phyloP scores from a whole-genome alignment of 2,113 vertebrate genomes.

The Etheostoma spectabile region DNA sequence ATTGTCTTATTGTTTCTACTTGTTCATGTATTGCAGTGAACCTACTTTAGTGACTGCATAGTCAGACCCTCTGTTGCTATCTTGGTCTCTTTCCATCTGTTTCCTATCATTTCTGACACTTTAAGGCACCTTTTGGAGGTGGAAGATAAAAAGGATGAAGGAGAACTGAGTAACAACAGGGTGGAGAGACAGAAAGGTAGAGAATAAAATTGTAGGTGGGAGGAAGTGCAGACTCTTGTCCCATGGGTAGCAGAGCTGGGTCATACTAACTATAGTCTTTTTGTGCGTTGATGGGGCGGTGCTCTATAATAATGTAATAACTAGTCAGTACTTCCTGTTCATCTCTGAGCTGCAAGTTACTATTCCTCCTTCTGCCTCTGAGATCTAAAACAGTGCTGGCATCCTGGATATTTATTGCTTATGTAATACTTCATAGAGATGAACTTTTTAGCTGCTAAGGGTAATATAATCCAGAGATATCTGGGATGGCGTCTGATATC shows the following conservation, averaged over 20 bases:
- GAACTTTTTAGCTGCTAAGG: background rate
- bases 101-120: constrained; percentile 46
- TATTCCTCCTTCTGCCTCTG: constrained; percentile 1
- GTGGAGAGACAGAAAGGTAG: constrained; percentile 26
- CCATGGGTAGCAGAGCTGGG: constrained; percentile 55
- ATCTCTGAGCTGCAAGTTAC: constrained; percentile 8
- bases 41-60: background rate
- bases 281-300: constrained; percentile 32
- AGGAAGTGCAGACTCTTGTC: constrained; percentile 50
- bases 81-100: constrained; percentile 39
- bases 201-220: constrained; percentile 44
- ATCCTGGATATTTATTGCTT: background rate
- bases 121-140: background rate
- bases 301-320: constrained; percentile 62
- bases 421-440: background rate
- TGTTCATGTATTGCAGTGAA: background rate
- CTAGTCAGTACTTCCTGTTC: constrained; percentile 48
- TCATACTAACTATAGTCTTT: constrained; percentile 73
- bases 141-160: background rate
- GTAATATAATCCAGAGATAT: constrained; percentile 18
- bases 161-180: constrained; percentile 27
- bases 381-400: background rate
- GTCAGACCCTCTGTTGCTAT: background rate
- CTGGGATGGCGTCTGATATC: background rate
- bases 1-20: background rate